Conservation (phyloP, 2,113 vertebrate genomes). For the Sula dactylatra region DNA sequence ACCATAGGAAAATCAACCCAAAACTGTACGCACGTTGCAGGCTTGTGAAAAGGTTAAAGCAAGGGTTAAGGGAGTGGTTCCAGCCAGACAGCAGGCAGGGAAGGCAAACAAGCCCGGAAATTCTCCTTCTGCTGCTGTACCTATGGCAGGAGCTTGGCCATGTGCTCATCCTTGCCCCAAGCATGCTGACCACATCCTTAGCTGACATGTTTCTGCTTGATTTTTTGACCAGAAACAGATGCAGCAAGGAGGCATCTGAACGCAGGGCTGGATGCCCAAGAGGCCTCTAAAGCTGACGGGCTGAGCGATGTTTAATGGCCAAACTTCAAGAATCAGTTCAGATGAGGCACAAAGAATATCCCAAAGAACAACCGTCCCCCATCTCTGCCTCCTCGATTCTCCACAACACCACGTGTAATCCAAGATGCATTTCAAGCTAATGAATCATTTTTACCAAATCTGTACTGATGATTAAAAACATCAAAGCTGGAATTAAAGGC, state of each 20-base stretch:
- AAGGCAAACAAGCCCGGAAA: not conserved
- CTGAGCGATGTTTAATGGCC: not conserved
- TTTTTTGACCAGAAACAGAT: not conserved
- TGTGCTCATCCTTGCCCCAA: not conserved
- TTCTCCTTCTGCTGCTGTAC: not conserved
- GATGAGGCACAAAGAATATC: not conserved
- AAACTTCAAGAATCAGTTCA: not conserved
- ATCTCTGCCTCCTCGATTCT: not conserved
- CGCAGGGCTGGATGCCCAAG: not conserved
- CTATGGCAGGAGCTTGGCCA: not conserved
- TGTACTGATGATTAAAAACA: conserved; percentile 55
- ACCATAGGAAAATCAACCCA: not conserved
- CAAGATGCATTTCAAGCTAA: not conserved
- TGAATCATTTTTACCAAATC: conserved; percentile 57
- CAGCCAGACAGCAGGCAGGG: not conserved
- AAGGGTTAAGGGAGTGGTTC: not conserved
- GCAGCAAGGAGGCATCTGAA: not conserved
- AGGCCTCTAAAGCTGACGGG: not conserved
- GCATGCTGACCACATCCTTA: not conserved
- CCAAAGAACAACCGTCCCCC: not conserved
- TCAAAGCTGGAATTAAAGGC: conserved; percentile 66
- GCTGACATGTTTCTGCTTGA: not conserved
- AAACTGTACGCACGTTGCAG: rapidly evolving
- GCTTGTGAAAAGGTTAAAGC: not conserved
- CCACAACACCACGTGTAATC: not conserved